Evolutionary conservation across 2,888 invertebrate genomes (phyloP).

Genomic region (Pseudolycoriella hygida): DNA sequence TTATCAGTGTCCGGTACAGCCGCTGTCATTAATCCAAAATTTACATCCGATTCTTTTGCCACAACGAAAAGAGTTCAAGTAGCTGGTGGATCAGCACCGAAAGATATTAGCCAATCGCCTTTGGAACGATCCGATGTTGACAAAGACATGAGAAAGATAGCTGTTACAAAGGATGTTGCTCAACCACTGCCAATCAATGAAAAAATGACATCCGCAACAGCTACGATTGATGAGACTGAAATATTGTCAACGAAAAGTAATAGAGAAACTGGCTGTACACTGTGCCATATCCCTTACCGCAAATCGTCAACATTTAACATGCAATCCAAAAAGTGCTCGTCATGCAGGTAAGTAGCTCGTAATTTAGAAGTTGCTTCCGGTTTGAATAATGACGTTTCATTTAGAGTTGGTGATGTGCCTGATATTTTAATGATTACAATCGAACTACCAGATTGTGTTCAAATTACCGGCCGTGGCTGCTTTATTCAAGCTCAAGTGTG

Average conservation of each 20-base stretch:
- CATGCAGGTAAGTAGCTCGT: slow-evolving; percentile 40
- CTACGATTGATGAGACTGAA: neutral
- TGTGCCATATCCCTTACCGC: slow-evolving; percentile 74
- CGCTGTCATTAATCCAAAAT: slow-evolving; percentile 54
- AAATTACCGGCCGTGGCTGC: slow-evolving; percentile 48
- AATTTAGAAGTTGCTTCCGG: slow-evolving; percentile 1
- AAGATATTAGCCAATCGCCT: slow-evolving; percentile 20
- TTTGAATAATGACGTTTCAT: slow-evolving; percentile 5
- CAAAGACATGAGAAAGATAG: slow-evolving; percentile 17
- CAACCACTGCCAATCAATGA: neutral
- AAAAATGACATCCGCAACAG: neutral
- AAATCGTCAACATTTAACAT: slow-evolving; percentile 53
- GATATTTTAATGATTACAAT: slow-evolving; percentile 81
- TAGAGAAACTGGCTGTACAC: slow-evolving; percentile 15
- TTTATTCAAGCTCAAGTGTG: slow-evolving; percentile 60
- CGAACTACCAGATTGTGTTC: slow-evolving; percentile 60
- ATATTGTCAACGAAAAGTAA: neutral
- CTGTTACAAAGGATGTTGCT: neutral
- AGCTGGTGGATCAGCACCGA: slow-evolving; percentile 9
- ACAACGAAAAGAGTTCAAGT: slow-evolving; percentile 19
- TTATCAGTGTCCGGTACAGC: slow-evolving; percentile 89
- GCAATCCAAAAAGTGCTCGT: slow-evolving; percentile 49
- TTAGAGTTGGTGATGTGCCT: slow-evolving; percentile 68
- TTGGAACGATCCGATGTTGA: slow-evolving; percentile 34
- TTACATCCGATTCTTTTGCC: slow-evolving; percentile 21